Conservation (phyloP, 2,888 invertebrate genomes). For the Hirudinaria manillensis region DNA sequence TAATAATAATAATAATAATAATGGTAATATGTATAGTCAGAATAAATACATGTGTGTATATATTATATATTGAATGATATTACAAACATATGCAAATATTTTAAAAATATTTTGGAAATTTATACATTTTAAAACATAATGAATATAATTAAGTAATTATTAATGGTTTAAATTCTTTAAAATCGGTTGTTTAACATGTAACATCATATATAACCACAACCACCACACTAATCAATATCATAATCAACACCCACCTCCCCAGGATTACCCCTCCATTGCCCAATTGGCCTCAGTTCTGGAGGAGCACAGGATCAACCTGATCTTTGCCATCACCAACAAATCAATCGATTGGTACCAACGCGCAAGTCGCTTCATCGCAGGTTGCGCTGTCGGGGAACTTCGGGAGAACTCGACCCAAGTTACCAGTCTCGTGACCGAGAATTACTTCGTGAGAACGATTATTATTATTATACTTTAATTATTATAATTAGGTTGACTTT, state of each 20-base stretch:
- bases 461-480: too few relatives aligned
- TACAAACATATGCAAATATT: too few relatives aligned
- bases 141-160: too few relatives aligned
- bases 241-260: not conserved
- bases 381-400: conserved; percentile 80
- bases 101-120: too few relatives aligned
- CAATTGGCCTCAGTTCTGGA: conserved; percentile 79
- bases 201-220: too few relatives aligned
- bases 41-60: not conserved
- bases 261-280: conserved; percentile 93
- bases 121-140: too few relatives aligned
- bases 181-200: too few relatives aligned
- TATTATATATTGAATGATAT: not conserved
- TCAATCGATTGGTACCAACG: conserved; percentile 77
- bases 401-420: conserved; percentile 58
- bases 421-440: not conserved
- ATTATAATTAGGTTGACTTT: too few relatives aligned
- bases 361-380: conserved; percentile 79
- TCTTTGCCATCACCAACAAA: conserved; percentile 86
- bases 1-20: not conserved
- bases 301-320: conserved; percentile 88
- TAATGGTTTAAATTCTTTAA: too few relatives aligned
- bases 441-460: not conserved
- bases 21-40: not conserved
- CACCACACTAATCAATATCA: too few relatives aligned